These are phyloP conservation scores for Sceloporus tristichus DNA, from an alignment of 2,113 vertebrate genomes.

Conservation along the genomic window DNA sequence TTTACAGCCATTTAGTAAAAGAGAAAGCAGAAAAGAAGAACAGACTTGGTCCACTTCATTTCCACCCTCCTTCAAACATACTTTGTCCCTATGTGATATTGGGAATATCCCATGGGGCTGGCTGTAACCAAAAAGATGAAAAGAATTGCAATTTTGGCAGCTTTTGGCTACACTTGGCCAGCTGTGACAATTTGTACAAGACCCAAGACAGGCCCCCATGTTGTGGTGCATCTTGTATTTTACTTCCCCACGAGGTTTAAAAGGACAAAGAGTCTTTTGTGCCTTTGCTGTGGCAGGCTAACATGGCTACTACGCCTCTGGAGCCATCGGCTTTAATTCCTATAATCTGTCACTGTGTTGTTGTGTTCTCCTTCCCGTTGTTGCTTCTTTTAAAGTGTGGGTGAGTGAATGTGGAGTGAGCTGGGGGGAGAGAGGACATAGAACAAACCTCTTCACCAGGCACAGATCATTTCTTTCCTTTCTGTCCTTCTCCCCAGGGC, in stretches of 20 bases:
- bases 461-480: background rate
- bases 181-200: background rate
- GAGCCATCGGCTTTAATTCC: conserved; percentile 2
- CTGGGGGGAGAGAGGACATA: accelerated
- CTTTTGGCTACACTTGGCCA: background rate
- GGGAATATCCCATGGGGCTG: background rate
- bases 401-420: background rate
- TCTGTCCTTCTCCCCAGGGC: background rate
- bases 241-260: background rate
- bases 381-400: background rate
- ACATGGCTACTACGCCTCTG: background rate
- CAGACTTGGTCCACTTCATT: background rate
- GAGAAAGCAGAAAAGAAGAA: background rate
- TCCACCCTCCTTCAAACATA: background rate
- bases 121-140: background rate
- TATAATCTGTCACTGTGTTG: background rate
- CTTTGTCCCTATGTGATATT: background rate
- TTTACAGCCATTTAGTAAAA: background rate
- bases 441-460: background rate
- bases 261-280: conserved; percentile 1
- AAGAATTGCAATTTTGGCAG: background rate
- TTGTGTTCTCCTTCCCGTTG: background rate
- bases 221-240: background rate
- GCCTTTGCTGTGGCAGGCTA: background rate
- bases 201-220: background rate